phyloP scores from a whole-genome alignment of 2,888 invertebrate species.

The Brenthis ino region DNA sequence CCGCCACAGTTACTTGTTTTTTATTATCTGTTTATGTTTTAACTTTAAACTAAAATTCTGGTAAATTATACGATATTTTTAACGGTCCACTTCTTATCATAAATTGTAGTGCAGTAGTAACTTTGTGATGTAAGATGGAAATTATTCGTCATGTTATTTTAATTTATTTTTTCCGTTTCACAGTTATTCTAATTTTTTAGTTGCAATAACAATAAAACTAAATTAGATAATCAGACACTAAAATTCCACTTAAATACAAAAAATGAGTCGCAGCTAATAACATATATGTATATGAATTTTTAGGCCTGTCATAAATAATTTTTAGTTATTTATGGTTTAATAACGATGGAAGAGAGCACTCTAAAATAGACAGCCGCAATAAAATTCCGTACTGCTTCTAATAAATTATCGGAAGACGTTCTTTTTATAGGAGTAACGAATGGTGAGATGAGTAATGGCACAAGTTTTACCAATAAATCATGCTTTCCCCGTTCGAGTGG shows the following conservation, averaged over 20 bases:
- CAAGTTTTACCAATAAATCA: constrained; percentile 79
- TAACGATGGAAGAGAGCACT: constrained; percentile 65
- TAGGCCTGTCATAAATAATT: constrained; percentile 64
- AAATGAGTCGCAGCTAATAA: constrained; percentile 34
- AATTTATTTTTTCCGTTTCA: background rate
- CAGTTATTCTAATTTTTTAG: background rate
- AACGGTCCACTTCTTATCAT: background rate
- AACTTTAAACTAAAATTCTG: constrained; percentile 30
- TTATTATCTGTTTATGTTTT: constrained; percentile 35
- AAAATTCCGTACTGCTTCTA: constrained; percentile 70
- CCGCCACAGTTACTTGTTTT: constrained; percentile 34
- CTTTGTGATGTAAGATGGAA: no score
- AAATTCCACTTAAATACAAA: background rate
- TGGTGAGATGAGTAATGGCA: constrained; percentile 79
- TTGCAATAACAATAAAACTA: background rate
- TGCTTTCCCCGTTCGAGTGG: constrained; percentile 65
- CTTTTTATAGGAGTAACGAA: constrained; percentile 81
- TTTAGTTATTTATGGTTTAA: constrained; percentile 63
- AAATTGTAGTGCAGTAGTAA: no score
- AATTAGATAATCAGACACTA: no score
- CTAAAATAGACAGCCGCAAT: constrained; percentile 68
- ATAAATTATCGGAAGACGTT: constrained; percentile 78
- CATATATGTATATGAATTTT: constrained; percentile 48
- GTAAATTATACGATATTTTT: constrained; percentile 15
- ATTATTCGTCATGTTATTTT: background rate